Conservation (phyloP, 1,140 invertebrate genomes). For the Notospermus geniculatus region DNA sequence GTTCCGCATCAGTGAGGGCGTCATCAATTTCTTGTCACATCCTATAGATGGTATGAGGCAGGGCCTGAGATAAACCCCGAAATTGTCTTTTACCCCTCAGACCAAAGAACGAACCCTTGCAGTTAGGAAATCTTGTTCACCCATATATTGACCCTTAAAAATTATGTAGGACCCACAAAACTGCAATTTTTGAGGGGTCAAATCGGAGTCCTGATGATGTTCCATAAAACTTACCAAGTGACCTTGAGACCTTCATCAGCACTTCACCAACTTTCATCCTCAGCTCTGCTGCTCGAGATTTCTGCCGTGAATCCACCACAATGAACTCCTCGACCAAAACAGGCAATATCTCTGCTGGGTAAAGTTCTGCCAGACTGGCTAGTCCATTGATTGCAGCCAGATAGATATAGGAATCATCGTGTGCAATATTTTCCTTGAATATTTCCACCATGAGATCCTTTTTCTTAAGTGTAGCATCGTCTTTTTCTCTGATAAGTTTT, state of each 20-base stretch:
- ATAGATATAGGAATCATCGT: conserved; percentile 82
- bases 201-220: too few relatives aligned
- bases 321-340: conserved; percentile 65
- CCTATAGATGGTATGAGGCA: too few relatives aligned
- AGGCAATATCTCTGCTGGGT: conserved; percentile 68
- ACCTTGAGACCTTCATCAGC: conserved; percentile 70
- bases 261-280: conserved; percentile 80
- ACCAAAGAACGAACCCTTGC: too few relatives aligned
- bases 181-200: too few relatives aligned
- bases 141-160: too few relatives aligned
- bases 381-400: conserved; percentile 75
- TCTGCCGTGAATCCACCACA: conserved; percentile 34
- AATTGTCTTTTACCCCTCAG: too few relatives aligned
- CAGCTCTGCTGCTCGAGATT: conserved; percentile 57
- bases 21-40: too few relatives aligned
- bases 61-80: too few relatives aligned
- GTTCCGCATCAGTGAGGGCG: too few relatives aligned
- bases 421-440: conserved; percentile 66
- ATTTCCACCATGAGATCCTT: conserved; percentile 69
- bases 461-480: conserved; percentile 65
- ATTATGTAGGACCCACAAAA: too few relatives aligned
- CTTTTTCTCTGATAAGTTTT: conserved; percentile 68
- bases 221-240: conserved; percentile 69
- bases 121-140: too few relatives aligned
- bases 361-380: conserved; percentile 64